These are phyloP conservation scores for Anastrepha obliqua DNA, from an alignment of 1,140 invertebrate species.

Conservation along the genomic window DNA sequence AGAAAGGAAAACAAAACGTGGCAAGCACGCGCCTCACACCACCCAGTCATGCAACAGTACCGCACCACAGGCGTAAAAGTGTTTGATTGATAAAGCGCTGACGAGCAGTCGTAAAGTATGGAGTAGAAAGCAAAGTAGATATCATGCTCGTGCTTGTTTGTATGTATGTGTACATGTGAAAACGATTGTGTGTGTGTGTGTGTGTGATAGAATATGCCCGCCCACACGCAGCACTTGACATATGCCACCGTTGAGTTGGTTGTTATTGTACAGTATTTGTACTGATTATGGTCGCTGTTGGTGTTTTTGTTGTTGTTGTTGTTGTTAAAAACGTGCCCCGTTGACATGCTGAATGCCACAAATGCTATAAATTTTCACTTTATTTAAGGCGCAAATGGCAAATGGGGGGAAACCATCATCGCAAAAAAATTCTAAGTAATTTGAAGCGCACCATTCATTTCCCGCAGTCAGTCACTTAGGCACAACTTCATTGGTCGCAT, in stretches of 20 bases:
- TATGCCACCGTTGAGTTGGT: no score
- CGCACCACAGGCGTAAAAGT: background rate
- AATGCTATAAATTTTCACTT: slow-evolving; percentile 42
- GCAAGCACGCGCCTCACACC: slow-evolving; percentile 4
- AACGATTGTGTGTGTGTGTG: background rate
- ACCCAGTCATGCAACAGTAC: background rate
- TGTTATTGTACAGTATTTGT: no score
- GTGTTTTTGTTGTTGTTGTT: background rate
- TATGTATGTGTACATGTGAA: background rate
- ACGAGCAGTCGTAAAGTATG: background rate
- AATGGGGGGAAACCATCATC: background rate
- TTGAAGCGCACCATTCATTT: background rate
- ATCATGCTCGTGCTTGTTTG: no score
- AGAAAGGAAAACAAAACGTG: background rate
- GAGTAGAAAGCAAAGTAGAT: no score
- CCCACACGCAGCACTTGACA: no score
- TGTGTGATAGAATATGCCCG: background rate
- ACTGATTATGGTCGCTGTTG: no score
- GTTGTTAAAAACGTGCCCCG: slow-evolving; percentile 20
- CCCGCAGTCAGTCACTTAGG: background rate
- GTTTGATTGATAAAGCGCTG: slow-evolving; percentile 51
- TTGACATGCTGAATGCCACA: background rate
- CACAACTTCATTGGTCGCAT: background rate
- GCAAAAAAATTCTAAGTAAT: background rate
- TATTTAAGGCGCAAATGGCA: slow-evolving; percentile 24